Evolutionary conservation across 2,888 invertebrate species (phyloP), one percentile per base, ranked within the genome.

Genomic region (Pyrrhia umbra): DNA sequence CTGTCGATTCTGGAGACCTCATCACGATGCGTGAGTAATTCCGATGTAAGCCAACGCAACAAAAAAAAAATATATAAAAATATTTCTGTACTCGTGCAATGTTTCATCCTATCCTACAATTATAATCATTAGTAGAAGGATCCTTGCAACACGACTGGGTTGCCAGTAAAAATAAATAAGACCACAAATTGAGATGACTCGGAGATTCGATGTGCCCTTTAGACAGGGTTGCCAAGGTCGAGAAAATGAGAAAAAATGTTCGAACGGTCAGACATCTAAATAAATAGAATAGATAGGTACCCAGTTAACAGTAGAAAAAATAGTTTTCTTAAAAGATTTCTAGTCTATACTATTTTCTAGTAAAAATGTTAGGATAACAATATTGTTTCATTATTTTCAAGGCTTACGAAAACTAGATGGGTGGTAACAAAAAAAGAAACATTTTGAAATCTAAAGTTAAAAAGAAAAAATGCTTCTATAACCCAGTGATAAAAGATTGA

Each of bases 131-230:
- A 70, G 60, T 18, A 25, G 47, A 64, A 75, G 72, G 66, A 66
- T 68, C 58, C 60, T 51, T 21, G 47, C 60, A 56, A 50, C 54
- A 46, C 51, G 61, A 54, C 60, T 60, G 73, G 59, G 69, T 55
- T 72, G 59, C 66, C 50, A 52, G 68, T 80, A 71, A 76, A 79
- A 80, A 80, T 77, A 80, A 78, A 80, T 77, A 80, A 80, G 55
- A 46, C 73, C 75, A 65, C 80, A 76, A 78, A 79, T 80, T 75
- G 68, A 75, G 77, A 81, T 79, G 79, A 80, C 79, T 80, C 51
- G 66, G 68, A 58, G 68, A 45, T 75, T 79, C 72, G 65, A 78
- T 65, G 75, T 65, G 65, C 59, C 68, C 58, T 67, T 63, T 73
- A 55, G 37, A 58, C 56, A 80, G 80, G 80, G 79, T 78, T 79